A percentile compares a stretch with the other conserved stretches of the same genome.
These are phyloP conservation scores for Lottia scabra DNA, from an alignment of 2,888 invertebrate genomes.

Conservation along the genomic window DNA sequence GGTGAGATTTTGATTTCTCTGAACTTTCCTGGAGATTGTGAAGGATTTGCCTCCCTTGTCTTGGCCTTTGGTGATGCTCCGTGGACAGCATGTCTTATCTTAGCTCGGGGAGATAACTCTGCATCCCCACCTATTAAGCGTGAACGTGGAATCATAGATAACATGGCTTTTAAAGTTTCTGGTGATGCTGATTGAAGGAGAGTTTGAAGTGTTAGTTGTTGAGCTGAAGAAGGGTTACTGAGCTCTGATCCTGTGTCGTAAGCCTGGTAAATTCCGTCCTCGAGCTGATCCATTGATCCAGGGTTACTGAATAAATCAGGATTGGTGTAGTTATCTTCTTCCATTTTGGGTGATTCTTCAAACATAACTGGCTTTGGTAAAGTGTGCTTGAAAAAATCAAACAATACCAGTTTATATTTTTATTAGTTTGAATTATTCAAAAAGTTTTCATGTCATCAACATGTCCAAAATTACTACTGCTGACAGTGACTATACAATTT, in stretches of 20 bases:
- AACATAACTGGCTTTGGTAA: conserved; percentile 55
- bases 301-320: conserved; percentile 60
- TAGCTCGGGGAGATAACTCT: not conserved
- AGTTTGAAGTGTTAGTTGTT: conserved; percentile 21
- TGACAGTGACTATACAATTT: too few relatives aligned
- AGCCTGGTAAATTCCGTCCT: conserved; percentile 31
- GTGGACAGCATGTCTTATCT: not conserved
- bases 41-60: not conserved
- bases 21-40: not conserved
- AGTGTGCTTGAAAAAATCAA: conserved; percentile 6
- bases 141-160: not conserved
- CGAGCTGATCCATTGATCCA: conserved; percentile 46
- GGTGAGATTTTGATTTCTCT: not conserved
- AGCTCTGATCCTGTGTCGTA: conserved; percentile 47
- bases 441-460: too few relatives aligned
- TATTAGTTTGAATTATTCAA: too few relatives aligned
- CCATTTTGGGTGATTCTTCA: conserved; percentile 38
- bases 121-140: not conserved
- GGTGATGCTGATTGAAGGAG: conserved; percentile 26
- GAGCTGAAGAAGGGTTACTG: conserved; percentile 26
- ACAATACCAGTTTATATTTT: not conserved
- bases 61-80: not conserved
- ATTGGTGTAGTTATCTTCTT: conserved; percentile 54
- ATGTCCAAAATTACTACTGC: too few relatives aligned
- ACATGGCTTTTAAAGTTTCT: conserved; percentile 2